Percentiles rank a stretch among this genome's conserved stretches.
These are phyloP conservation scores for Apotomis betuletana DNA, from an alignment of 2,888 invertebrate species.

Conservation along the genomic window DNA sequence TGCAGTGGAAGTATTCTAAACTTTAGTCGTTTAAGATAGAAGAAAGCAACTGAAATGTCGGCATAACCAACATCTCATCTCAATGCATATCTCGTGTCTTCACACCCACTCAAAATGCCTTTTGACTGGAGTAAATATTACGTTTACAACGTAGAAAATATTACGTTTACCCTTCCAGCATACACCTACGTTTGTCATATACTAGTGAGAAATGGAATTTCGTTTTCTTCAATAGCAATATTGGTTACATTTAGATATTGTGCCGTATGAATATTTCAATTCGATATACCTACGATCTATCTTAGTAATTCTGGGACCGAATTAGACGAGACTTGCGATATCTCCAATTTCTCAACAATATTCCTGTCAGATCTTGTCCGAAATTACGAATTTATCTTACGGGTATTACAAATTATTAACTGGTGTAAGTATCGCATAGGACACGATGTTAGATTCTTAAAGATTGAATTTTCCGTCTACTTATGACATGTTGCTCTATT, in stretches of 20 bases:
- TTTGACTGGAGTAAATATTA: conserved; percentile 34
- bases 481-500: background rate
- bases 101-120: conserved; percentile 31
- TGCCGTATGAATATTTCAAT: conserved; percentile 1
- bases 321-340: too few species aligned
- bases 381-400: too few species aligned
- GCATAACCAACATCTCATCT: background rate
- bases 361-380: too few species aligned
- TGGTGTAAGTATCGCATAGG: too few species aligned
- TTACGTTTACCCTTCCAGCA: conserved; percentile 1
- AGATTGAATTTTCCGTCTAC: background rate
- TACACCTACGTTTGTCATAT: conserved; percentile 21
- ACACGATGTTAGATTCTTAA: background rate
- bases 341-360: too few species aligned
- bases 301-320: background rate
- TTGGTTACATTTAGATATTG: background rate
- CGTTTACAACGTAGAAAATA: conserved; percentile 22
- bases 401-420: background rate
- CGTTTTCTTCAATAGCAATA: background rate
- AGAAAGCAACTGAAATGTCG: background rate
- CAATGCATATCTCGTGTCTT: conserved; percentile 6
- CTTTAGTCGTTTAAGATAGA: background rate
- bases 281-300: background rate
- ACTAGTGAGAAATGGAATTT: conserved; percentile 10
- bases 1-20: too few species aligned